Evolutionary conservation across 2,888 invertebrate genomes (phyloP), one percentile per base, ranked within the genome.

Genomic region (Drosophila formosana): DNA sequence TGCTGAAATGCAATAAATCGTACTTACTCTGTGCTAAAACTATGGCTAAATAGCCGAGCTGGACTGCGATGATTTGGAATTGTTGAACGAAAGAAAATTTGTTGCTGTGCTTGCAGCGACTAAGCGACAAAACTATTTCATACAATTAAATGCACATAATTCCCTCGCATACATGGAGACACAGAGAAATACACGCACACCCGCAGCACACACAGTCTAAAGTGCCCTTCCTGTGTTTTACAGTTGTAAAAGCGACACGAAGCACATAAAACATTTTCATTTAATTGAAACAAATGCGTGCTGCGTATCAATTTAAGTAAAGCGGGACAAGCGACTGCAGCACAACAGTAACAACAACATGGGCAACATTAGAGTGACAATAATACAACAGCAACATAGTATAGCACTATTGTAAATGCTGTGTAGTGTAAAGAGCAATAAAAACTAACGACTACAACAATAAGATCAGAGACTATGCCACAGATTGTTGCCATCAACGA

Each of bases 281-380:
- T 85, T 88, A 85, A 85, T 85, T 85, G 84, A 85, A 85, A 85
- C 87, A 85, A 88, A 85, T 85, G 84, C 89, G 84, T 85, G 84
- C 89, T 87, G 87, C 84, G 89, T 88, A 85, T 86, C 89, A 85
- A 88, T 85, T 85, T 86, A 81, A 67, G 81, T 64, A 66, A 72
- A 56, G 71, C 67, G 57, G 53, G 60, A 61, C 63, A 45, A 25
- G 50, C 64, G 52, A 67, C 60, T 30, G 46, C 53, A 52, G 41
- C 43, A 41, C 52, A 39, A 9, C 50, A 55, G 56, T 28, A 28
- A 49, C 50, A 46, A 4, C 56, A 56, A 50, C 68, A 67, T 37
- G 57, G 70, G 57, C 26, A 50, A 45, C 39, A 28, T 52, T 50
- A 46, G 8, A 18, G 55, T 63, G 43, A 53, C 55, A 49, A 49